Conservation (phyloP, 2,797 vertebrate genomes). For the Pogoniulus pusillus region DNA sequence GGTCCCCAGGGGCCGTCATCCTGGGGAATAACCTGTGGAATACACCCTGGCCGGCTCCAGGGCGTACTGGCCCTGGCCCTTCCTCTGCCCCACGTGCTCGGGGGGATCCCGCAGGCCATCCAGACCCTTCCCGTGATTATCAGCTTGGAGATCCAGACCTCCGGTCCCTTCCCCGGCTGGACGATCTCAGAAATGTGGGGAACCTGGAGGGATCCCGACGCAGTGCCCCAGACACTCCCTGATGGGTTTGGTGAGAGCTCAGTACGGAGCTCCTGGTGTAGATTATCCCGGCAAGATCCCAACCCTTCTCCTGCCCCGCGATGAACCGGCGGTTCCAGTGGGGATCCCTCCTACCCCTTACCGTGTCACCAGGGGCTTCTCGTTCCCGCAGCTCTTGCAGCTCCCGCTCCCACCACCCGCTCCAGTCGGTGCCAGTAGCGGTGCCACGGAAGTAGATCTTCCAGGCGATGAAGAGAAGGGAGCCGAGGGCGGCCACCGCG, state of each 20-base stretch:
- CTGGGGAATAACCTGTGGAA: not conserved
- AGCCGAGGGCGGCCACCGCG: conserved; percentile 84
- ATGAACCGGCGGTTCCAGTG: not conserved
- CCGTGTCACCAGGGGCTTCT: conserved; percentile 70
- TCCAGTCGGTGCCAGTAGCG: conserved; percentile 40
- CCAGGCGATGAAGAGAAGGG: conserved; percentile 85
- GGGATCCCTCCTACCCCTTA: conserved; percentile 29
- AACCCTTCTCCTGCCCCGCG: not conserved
- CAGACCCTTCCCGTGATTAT: not conserved
- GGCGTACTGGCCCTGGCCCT: not conserved
- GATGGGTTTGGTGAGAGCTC: not conserved
- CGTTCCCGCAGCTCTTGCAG: conserved; percentile 61
- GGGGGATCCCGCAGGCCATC: not conserved
- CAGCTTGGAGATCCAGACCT: not conserved
- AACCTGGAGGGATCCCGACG: not conserved
- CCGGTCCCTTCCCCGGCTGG: not conserved
- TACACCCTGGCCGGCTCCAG: not conserved
- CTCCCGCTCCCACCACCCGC: conserved; percentile 69
- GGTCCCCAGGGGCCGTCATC: not conserved
- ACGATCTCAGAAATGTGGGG: rapidly evolving
- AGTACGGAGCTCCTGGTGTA: not conserved
- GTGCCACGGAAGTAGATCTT: conserved; percentile 78
- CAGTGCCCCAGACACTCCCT: not conserved
- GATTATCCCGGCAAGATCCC: not conserved
- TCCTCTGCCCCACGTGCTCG: not conserved